phyloP scores from a whole-genome alignment of 2,113 vertebrate genomes.

The Scomber colias region DNA sequence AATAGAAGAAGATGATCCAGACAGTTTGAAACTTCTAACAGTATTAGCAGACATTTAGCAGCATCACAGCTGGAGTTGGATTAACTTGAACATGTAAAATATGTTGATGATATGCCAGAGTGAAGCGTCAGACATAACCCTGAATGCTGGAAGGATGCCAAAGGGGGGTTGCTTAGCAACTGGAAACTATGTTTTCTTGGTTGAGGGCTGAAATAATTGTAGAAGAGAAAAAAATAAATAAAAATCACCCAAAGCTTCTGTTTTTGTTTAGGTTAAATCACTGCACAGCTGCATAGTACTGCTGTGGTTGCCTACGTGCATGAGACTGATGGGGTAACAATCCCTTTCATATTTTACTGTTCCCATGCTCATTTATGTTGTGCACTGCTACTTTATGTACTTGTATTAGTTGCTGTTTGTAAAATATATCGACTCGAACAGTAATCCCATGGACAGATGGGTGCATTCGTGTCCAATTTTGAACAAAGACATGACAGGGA shows the following conservation, averaged over 20 bases:
- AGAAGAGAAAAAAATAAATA: background rate
- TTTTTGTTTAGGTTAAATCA: slow-evolving; percentile 13
- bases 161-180: slow-evolving; percentile 70
- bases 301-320: background rate
- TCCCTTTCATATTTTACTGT: background rate
- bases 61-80: background rate
- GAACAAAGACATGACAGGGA: background rate
- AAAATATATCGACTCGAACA: background rate
- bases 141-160: slow-evolving; percentile 42
- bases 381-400: background rate
- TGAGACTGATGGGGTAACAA: background rate
- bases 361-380: background rate
- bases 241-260: slow-evolving; percentile 30
- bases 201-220: slow-evolving; percentile 42
- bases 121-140: slow-evolving; percentile 45
- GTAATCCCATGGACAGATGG: background rate
- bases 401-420: background rate
- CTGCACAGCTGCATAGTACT: background rate
- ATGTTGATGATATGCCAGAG: slow-evolving; percentile 40
- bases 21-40: slow-evolving; percentile 13
- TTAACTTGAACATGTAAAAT: slow-evolving; percentile 28
- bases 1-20: background rate
- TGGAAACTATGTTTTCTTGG: slow-evolving; percentile 40
- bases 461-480: background rate
- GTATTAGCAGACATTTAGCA: background rate